Evolutionary conservation across 2,888 invertebrate genomes (phyloP).

Genomic region (Netelia virgata): DNA sequence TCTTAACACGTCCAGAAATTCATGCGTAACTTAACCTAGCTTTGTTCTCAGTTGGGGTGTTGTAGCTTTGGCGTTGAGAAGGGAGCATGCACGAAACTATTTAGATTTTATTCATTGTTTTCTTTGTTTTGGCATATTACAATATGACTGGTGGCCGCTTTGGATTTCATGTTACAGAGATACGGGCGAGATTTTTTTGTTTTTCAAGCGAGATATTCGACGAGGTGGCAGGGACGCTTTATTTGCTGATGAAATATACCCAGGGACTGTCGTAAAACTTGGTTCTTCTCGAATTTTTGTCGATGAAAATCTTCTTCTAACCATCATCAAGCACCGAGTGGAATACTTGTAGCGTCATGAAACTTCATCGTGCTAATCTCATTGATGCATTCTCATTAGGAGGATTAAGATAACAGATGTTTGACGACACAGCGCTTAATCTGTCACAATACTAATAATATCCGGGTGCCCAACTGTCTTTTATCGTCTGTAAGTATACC

Average conservation of each 20-base stretch:
- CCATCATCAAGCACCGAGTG: too few species aligned
- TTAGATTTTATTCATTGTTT: not conserved
- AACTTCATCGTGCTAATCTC: not conserved
- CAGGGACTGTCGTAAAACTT: too few species aligned
- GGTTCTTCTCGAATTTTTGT: too few species aligned
- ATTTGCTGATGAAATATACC: too few species aligned
- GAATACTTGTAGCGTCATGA: too few species aligned
- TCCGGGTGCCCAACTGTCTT: not conserved
- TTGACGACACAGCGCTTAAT: not conserved
- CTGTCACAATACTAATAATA: not conserved
- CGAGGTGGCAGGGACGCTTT: too few species aligned
- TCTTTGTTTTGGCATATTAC: not conserved
- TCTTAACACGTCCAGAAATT: not conserved
- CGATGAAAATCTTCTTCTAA: too few species aligned
- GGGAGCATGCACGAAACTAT: not conserved
- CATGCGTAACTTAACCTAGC: not conserved
- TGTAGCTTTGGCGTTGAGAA: not conserved
- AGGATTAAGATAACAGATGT: constrained; percentile 19
- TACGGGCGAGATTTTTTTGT: too few species aligned
- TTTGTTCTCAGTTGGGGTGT: not conserved
- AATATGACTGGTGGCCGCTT: not conserved
- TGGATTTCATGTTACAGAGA: not conserved
- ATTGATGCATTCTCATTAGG: not conserved
- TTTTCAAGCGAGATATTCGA: too few species aligned
- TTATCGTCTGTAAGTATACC: not conserved